Percentiles rank a stretch among this genome's conserved stretches.
phyloP scores from a whole-genome alignment of 2,113 vertebrate genomes.

The Eublepharis macularius region DNA sequence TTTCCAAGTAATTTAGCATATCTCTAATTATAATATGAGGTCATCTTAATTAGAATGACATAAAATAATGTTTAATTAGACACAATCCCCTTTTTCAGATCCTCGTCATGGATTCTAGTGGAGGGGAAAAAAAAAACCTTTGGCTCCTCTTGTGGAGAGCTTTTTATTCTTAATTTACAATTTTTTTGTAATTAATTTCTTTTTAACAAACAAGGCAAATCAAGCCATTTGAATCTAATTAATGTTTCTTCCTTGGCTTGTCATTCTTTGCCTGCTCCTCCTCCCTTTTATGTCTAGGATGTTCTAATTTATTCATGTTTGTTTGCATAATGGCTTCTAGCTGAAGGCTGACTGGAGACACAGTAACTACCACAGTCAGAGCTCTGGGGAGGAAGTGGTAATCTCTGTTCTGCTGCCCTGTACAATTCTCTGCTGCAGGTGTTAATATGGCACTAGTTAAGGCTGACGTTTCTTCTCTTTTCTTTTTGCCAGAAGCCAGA shows the following conservation, averaged over 20 bases:
- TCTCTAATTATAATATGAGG: conserved; percentile 66
- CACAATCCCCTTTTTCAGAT: conserved; percentile 53
- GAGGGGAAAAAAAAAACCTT: conserved; percentile 54
- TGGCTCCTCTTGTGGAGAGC: conserved; percentile 47
- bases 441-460: not conserved
- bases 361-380: not conserved
- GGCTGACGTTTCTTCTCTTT: not conserved
- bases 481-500: not conserved
- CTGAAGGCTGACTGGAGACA: not conserved
- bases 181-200: conserved; percentile 51
- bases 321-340: conserved; percentile 52
- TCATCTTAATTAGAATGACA: conserved; percentile 60
- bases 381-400: not conserved
- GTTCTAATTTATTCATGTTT: conserved; percentile 60
- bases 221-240: conserved; percentile 65
- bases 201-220: conserved; percentile 57
- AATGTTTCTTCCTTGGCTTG: conserved; percentile 56
- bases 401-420: conserved; percentile 6
- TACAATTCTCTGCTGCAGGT: not conserved
- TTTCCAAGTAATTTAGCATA: conserved; percentile 63
- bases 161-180: conserved; percentile 53
- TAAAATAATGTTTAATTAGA: conserved; percentile 64
- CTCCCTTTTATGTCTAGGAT: conserved; percentile 51
- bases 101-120: conserved; percentile 48
- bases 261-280: conserved; percentile 32